Evolutionary conservation across 2,888 invertebrate genomes (phyloP).

Genomic region (Chalcosyrphus nemorum): DNA sequence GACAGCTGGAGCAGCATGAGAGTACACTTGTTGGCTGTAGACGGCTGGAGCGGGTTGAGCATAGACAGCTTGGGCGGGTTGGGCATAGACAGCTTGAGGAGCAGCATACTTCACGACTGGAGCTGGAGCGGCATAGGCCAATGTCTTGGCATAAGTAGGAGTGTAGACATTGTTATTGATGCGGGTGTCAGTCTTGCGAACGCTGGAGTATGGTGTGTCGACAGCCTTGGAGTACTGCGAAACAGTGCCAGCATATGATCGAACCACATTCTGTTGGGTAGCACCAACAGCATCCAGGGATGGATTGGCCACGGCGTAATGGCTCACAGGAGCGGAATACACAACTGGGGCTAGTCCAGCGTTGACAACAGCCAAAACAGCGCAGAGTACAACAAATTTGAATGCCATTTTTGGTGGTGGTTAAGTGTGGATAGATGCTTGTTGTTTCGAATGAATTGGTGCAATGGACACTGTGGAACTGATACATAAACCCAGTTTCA

Average conservation of each 20-base stretch:
- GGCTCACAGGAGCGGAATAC: conserved; percentile 75
- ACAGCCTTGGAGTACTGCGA: conserved; percentile 85
- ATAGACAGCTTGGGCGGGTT: conserved; percentile 59
- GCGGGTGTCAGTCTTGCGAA: conserved; percentile 84
- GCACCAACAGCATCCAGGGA: conserved; percentile 80
- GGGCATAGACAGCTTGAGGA: conserved; percentile 73
- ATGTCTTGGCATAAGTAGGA: conserved; percentile 74
- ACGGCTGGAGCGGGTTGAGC: conserved; percentile 77
- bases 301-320: conserved; percentile 79
- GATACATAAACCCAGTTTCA: conserved; percentile 55
- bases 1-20: conserved; percentile 74
- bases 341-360: conserved; percentile 82
- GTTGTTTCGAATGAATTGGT: conserved; percentile 38
- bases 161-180: conserved; percentile 81
- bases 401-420: conserved; percentile 74
- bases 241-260: conserved; percentile 84
- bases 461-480: conserved; percentile 63
- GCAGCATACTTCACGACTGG: conserved; percentile 75
- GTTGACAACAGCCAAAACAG: conserved; percentile 84
- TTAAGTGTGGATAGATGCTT: not conserved
- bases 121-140: conserved; percentile 76
- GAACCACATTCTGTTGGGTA: conserved; percentile 84
- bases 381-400: conserved; percentile 84
- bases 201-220: conserved; percentile 85
- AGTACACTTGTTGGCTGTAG: conserved; percentile 72